phyloP scores from a whole-genome alignment of 2,113 vertebrate species.

The Oryzias javanicus region DNA sequence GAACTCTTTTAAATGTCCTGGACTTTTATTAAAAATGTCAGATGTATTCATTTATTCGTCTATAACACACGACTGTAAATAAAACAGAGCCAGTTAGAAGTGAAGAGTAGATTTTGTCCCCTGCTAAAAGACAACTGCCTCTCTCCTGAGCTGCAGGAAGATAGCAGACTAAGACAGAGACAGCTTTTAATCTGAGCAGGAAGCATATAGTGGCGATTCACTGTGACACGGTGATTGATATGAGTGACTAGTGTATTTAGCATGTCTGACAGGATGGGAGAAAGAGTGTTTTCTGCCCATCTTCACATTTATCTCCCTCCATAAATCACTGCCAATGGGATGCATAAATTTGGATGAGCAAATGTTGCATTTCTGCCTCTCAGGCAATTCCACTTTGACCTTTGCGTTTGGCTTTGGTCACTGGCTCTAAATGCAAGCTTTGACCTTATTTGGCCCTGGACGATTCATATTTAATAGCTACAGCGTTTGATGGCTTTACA shows the following conservation, averaged over 20 bases:
- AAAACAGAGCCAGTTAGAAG: slow-evolving; percentile 6
- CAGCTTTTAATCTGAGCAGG: slow-evolving; percentile 74
- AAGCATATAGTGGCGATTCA: slow-evolving; percentile 72
- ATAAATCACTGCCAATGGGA: slow-evolving; percentile 80
- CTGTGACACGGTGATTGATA: slow-evolving; percentile 80
- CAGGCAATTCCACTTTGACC: slow-evolving; percentile 78
- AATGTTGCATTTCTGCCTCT: slow-evolving; percentile 57
- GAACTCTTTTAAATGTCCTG: slow-evolving; percentile 30
- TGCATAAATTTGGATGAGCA: slow-evolving; percentile 72
- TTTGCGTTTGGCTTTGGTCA: slow-evolving; percentile 76
- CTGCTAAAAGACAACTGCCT: slow-evolving; percentile 3
- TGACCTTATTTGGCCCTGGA: slow-evolving; percentile 70
- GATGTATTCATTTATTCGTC: not conserved
- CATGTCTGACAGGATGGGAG: slow-evolving; percentile 76
- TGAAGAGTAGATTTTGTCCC: slow-evolving; percentile 9
- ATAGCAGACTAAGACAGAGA: slow-evolving; percentile 70
- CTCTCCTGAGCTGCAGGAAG: slow-evolving; percentile 61
- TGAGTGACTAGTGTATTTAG: slow-evolving; percentile 80
- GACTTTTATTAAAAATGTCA: slow-evolving; percentile 6
- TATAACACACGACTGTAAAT: slow-evolving; percentile 9
- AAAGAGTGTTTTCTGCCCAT: slow-evolving; percentile 80
- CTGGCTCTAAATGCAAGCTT: slow-evolving; percentile 68
- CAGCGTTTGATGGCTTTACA: slow-evolving; percentile 42
- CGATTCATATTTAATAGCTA: slow-evolving; percentile 76
- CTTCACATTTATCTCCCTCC: slow-evolving; percentile 71